Percentiles rank a stretch among this genome's conserved stretches.
phyloP scores from a whole-genome alignment of 2,797 vertebrate species.

The Trachops cirrhosus region DNA sequence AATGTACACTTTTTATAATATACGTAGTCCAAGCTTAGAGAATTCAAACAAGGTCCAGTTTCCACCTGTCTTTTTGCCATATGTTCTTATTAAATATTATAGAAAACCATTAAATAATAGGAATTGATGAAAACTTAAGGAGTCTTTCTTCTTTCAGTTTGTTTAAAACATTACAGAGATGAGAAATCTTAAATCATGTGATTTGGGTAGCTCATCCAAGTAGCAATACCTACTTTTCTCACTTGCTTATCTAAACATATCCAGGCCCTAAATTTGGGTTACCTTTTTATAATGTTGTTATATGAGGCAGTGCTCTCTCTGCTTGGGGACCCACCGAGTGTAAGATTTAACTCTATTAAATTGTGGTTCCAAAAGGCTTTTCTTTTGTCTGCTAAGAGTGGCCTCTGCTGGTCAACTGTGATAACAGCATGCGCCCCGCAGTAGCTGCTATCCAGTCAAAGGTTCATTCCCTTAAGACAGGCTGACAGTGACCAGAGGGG shows the following conservation, averaged over 20 bases:
- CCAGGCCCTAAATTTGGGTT: not conserved
- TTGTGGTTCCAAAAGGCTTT: not conserved
- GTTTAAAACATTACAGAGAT: not conserved
- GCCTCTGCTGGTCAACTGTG: constrained; percentile 84
- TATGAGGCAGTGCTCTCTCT: not conserved
- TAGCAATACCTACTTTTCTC: not conserved
- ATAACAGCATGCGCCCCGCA: not conserved
- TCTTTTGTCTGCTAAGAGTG: constrained; percentile 82
- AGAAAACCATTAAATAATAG: not conserved
- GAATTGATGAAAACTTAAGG: not conserved
- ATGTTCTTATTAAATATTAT: not conserved
- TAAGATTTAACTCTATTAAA: constrained; percentile 14
- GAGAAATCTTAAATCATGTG: not conserved
- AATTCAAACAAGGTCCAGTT: not conserved
- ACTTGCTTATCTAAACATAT: constrained; percentile 16
- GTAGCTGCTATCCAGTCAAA: not conserved
- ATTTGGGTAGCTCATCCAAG: constrained; percentile 5
- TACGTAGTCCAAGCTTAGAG: not conserved
- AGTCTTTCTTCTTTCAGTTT: not conserved
- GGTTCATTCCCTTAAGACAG: not conserved
- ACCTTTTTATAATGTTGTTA: not conserved
- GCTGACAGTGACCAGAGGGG: too few species aligned
- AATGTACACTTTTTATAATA: not conserved
- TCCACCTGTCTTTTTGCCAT: not conserved
- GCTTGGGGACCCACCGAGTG: not conserved